phyloP scores from a whole-genome alignment of 2,888 invertebrate genomes.

The Polyommatus icarus region DNA sequence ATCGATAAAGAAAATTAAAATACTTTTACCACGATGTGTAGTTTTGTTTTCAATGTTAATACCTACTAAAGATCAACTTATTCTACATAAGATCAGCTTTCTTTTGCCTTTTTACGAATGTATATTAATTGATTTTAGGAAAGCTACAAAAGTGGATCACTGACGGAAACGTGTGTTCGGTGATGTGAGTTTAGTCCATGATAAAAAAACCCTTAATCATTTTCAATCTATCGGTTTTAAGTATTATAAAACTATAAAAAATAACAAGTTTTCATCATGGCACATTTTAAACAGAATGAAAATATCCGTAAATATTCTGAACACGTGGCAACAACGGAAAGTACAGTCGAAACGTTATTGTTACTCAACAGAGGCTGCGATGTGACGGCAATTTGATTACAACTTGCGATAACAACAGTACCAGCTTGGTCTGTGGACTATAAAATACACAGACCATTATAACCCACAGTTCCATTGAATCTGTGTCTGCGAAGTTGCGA shows the following conservation, averaged over 20 bases:
- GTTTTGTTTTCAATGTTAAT: background rate
- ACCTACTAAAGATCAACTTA: too few relatives aligned
- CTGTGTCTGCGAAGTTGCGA: background rate
- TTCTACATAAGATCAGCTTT: too few relatives aligned
- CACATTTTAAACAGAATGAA: background rate
- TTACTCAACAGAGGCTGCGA: constrained; percentile 9
- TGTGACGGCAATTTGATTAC: constrained; percentile 40
- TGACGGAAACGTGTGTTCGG: too few relatives aligned
- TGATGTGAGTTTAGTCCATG: too few relatives aligned
- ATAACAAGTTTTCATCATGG: too few relatives aligned
- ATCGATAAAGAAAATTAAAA: background rate
- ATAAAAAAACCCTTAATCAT: background rate
- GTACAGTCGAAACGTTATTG: constrained; percentile 28
- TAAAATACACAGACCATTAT: constrained; percentile 16
- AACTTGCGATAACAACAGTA: constrained; percentile 35
- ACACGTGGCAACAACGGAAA: background rate
- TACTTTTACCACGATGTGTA: background rate
- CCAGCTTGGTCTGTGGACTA: constrained; percentile 16
- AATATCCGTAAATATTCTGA: background rate
- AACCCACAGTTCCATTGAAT: background rate
- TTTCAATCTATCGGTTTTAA: background rate
- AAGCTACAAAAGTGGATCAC: too few relatives aligned
- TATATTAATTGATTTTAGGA: too few relatives aligned
- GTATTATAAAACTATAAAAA: too few relatives aligned
- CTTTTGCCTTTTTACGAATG: too few relatives aligned